Evolutionary conservation across 1,140 invertebrate genomes (phyloP), one percentile per base, ranked within the genome.

Genomic region (Euura saliciscinereae): DNA sequence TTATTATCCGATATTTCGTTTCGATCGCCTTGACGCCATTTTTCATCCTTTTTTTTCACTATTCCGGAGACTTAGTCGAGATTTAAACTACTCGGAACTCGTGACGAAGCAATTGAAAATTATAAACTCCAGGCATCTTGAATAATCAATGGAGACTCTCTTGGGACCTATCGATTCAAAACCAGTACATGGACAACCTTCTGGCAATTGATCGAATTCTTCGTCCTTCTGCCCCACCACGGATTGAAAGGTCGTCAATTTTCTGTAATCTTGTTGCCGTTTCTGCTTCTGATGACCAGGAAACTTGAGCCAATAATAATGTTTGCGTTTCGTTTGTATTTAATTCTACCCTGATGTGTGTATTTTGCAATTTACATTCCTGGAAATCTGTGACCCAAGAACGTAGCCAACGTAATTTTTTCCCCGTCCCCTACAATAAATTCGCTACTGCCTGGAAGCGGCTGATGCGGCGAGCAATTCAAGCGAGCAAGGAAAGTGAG

Each of bases 1-100:
- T 59, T 59, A 59, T 59, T 59, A 59, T 59, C 51, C 51, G 51
- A 59, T 59, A n/a, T n/a, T 59, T 59, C 51, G 51, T 8, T 59
- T 59, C 51, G 51, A 59, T 59, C 51, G 13, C 10, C 51, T 8
- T 59, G 8, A 8, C 13, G 13, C 6, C 51, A 8, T 2, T 5
- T 59, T 59, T 59, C 46, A 51, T 51, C 51, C 51, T 59, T 1
- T 28, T 28, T 59, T 59, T 59, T 59, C 3, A 59, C 51, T 59
- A 59, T 59, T 59, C 51, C 51, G 13, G 51, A 59, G 51, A 4
- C 13, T 59, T 59, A 59, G 51, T 59, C 51, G 51, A 59, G 51
- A 59, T 11, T 59, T 59, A 59, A 59, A 59, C 51, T 59, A 59
- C 51, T 59, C 51, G 51, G 6, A 59, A 59, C 51, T 59, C 51